A percentile compares a stretch with the other conserved stretches of the same genome.
Evolutionary conservation across 2,888 invertebrate species (phyloP).

Genomic region (Pollenia amentaria): DNA sequence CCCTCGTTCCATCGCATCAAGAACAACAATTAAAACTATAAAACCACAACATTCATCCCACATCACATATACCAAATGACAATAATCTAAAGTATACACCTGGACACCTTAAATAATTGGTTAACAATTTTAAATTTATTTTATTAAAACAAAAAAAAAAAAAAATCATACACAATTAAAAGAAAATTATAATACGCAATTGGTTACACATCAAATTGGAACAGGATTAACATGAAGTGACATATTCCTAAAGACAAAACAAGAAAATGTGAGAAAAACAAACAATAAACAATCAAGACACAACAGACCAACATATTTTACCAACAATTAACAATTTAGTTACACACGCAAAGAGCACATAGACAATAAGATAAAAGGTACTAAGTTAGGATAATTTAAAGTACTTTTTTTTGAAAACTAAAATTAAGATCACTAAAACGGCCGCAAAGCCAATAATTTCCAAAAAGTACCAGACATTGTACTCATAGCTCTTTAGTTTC

Average conservation of each 20-base stretch:
- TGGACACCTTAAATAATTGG: conserved; percentile 70
- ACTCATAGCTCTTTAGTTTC: neutral
- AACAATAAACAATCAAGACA: conserved; percentile 38
- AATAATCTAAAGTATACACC: conserved; percentile 41
- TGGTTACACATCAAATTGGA: conserved; percentile 64
- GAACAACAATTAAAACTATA: conserved; percentile 34
- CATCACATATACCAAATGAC: conserved; percentile 8
- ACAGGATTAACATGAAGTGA: conserved; percentile 62
- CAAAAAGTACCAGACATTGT: neutral
- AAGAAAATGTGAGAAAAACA: neutral
- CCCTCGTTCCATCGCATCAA: neutral
- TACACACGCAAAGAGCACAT: conserved; percentile 39
- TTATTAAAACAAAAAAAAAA: conserved; percentile 21
- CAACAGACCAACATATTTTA: conserved; percentile 76
- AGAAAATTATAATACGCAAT: conserved; percentile 53
- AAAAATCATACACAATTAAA: conserved; percentile 56
- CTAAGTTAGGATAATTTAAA: neutral
- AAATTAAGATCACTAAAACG: conserved; percentile 34
- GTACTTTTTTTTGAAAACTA: neutral
- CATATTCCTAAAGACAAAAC: conserved; percentile 45
- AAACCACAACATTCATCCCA: conserved; percentile 63
- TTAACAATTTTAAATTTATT: conserved; percentile 21
- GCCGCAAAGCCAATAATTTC: neutral
- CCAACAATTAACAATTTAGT: conserved; percentile 76
- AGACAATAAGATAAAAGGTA: neutral